Conservation (phyloP, 2,113 vertebrate species). For the Phocoena phocoena region DNA sequence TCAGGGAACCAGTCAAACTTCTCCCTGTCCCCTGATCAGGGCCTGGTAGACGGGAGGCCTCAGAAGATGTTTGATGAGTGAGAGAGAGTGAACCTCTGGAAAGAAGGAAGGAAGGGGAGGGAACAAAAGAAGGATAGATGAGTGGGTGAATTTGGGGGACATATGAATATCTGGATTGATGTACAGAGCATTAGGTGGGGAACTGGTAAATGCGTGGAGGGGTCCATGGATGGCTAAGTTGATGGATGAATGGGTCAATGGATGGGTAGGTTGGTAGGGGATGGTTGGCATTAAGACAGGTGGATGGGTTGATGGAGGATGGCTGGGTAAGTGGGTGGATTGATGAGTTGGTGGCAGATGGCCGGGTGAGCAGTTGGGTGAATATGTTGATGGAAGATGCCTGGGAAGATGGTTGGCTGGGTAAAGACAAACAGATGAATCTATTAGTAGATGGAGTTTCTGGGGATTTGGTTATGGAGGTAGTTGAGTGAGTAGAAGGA, state of each 20-base stretch:
- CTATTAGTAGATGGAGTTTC: no score
- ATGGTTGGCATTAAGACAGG: neutral
- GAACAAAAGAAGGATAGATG: neutral
- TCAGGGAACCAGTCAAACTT: neutral
- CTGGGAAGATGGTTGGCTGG: no score
- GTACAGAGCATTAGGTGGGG: neutral
- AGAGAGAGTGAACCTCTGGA: neutral
- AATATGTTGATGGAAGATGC: neutral
- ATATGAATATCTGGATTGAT: neutral
- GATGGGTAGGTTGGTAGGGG: no score
- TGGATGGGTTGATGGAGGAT: no score
- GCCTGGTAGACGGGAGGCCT: neutral
- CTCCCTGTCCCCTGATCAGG: neutral
- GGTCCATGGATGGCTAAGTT: no score
- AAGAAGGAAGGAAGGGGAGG: neutral
- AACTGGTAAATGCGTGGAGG: neutral
- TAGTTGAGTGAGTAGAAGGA: neutral
- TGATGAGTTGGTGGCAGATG: no score
- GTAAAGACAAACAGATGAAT: neutral
- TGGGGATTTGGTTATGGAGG: neutral
- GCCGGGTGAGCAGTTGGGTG: neutral
- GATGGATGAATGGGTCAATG: neutral
- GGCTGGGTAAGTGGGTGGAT: neutral
- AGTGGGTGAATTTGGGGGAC: neutral
- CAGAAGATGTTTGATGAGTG: neutral